These are phyloP conservation scores for Phalloptychus januarius DNA, from an alignment of 2,797 vertebrate genomes.

Conservation along the genomic window DNA sequence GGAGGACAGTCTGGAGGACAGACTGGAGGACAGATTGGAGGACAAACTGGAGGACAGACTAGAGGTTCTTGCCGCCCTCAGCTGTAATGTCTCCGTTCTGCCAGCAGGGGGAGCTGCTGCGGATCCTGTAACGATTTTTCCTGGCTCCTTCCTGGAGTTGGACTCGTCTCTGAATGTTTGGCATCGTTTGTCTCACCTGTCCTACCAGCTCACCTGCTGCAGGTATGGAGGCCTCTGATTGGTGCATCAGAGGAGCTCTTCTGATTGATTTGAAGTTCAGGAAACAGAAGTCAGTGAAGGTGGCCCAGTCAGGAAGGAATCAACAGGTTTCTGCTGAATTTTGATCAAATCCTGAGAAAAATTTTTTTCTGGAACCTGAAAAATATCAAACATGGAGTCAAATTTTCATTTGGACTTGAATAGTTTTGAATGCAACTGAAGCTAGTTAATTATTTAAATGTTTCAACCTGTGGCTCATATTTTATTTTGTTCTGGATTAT, in stretches of 20 bases:
- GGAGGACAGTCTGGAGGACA: too few relatives aligned
- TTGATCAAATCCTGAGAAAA: too few relatives aligned
- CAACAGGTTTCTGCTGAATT: background rate
- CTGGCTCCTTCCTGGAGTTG: background rate
- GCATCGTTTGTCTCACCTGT: too few relatives aligned
- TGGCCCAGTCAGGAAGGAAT: too few relatives aligned
- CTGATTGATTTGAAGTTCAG: background rate
- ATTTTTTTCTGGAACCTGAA: too few relatives aligned
- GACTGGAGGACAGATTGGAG: too few relatives aligned
- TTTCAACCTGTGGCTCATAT: background rate
- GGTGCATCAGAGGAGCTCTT: background rate
- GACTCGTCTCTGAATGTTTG: too few relatives aligned
- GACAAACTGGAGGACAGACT: too few relatives aligned
- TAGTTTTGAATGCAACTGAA: background rate
- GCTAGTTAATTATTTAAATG: background rate
- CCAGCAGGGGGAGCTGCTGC: background rate
- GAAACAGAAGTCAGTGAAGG: background rate
- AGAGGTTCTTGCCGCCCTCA: too few relatives aligned
- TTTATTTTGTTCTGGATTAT: background rate
- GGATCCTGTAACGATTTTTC: background rate
- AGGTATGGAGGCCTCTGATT: background rate
- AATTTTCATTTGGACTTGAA: too few relatives aligned
- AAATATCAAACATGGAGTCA: too few relatives aligned
- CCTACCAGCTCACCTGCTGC: background rate
- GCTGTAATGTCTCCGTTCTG: background rate